Evolutionary conservation across 2,113 vertebrate species (phyloP), one percentile per base, ranked within the genome.

Genomic region (Heteronetta atricapilla): DNA sequence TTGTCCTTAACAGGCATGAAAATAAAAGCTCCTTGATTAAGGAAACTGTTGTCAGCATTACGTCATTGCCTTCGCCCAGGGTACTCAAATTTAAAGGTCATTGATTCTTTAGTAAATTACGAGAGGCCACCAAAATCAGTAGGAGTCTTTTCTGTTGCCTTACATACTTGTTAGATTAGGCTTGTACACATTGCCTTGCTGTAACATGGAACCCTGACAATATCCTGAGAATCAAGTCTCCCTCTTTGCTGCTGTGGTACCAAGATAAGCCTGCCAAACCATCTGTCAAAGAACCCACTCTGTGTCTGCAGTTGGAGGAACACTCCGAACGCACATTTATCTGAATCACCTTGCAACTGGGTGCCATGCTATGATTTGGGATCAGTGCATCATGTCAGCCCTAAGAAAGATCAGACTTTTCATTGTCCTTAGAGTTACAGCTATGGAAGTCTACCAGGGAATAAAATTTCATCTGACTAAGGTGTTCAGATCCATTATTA

Each of bases 251-350:
- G 7, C 8, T 79, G 50, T 17, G 48, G 25, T 40, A 34, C 28
- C 29, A 23, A 56, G 58, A 58, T 20, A 78, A 81, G 28, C 14
- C 25, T 68, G 33, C 10, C 53, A 59, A 82, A 31, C 21, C 10
- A 4, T 8, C 21, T 17, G 4, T 8, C 33, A 60, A 40, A 58
- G 67, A 73, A 75, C 13, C 20, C 9, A 3, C 8, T 13, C 34
- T 1, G 0, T 25, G 28, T 25, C 29, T 48, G 38, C 58, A 72
- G 8, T 1, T 2, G 21, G 31, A 59, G 10, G 33, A 87, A 26
- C 18, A 11, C 48, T 59, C 31, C 11, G 44, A 46, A 6, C 42
- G 33, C 0, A 1, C 36, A 29, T 38, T 56, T 13, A 31, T 59
- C 34, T 15, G 34, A 22, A 40, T 80, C 11, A 70, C 56, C 72